Evolutionary conservation across 2,888 invertebrate genomes (phyloP).

Genomic region (Ecdyonurus torrentis): DNA sequence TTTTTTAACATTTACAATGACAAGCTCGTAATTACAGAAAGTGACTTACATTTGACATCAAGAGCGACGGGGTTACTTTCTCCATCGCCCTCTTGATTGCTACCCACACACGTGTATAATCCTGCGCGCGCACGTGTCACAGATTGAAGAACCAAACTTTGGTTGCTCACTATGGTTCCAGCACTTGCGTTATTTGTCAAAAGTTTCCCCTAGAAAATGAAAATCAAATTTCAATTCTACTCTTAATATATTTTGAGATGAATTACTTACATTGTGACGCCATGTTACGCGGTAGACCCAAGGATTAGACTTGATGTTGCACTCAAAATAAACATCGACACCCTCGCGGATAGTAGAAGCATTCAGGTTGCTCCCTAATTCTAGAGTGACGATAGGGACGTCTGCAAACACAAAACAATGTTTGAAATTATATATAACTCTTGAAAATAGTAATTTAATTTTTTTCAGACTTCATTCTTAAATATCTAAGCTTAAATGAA

Average conservation of each 20-base stretch:
- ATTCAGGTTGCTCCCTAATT: conserved; percentile 66
- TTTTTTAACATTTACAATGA: too few relatives aligned
- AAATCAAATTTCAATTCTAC: neutral
- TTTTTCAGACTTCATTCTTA: too few relatives aligned
- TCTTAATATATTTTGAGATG: neutral
- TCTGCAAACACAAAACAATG: too few relatives aligned
- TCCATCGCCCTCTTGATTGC: conserved; percentile 75
- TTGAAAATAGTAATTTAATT: too few relatives aligned
- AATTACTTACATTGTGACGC: conserved; percentile 49
- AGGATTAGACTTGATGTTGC: conserved; percentile 77
- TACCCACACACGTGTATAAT: conserved; percentile 73
- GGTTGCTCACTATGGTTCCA: conserved; percentile 74
- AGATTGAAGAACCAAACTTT: conserved; percentile 74
- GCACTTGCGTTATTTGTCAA: conserved; percentile 61
- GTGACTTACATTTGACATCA: conserved; percentile 68
- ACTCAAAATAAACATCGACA: conserved; percentile 81
- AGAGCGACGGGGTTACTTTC: conserved; percentile 70
- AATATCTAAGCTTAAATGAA: too few relatives aligned
- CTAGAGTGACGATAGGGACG: conserved; percentile 64
- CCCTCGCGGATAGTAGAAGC: conserved; percentile 68
- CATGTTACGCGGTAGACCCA: conserved; percentile 63
- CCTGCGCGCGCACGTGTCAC: conserved; percentile 61
- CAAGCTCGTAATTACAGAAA: neutral
- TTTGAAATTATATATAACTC: too few relatives aligned
- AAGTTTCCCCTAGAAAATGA: conserved; percentile 41